Percentiles rank a stretch among this genome's conserved stretches.
Conservation (phyloP, 2,888 invertebrate genomes). For the Hofmannophila pseudospretella region DNA sequence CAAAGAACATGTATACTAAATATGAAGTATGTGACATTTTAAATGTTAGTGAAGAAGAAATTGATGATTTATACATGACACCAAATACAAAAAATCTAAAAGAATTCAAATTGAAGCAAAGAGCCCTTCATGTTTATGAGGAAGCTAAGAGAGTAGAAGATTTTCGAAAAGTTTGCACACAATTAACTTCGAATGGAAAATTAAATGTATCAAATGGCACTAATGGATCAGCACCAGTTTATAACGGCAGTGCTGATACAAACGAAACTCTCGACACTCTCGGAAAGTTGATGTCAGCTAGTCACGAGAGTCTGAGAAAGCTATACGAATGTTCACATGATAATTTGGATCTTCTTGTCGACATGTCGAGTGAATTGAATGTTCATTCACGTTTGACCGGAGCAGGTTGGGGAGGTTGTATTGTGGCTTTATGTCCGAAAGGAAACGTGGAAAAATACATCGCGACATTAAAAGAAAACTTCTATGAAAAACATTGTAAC, state of each 20-base stretch:
- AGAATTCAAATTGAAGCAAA: constrained; percentile 87
- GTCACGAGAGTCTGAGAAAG: constrained; percentile 90
- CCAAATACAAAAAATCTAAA: constrained; percentile 81
- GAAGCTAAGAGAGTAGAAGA: constrained; percentile 91
- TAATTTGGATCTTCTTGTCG: constrained; percentile 89
- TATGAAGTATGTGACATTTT: constrained; percentile 81
- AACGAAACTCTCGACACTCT: constrained; percentile 69
- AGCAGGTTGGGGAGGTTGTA: constrained; percentile 99
- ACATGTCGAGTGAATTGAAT: constrained; percentile 81
- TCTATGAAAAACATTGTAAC: constrained; percentile 79
- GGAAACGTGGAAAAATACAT: constrained; percentile 83
- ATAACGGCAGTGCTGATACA: constrained; percentile 19
- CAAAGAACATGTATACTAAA: constrained; percentile 82
- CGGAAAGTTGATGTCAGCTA: constrained; percentile 91
- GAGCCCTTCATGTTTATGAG: constrained; percentile 93
- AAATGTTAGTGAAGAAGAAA: constrained; percentile 75
- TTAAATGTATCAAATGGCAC: constrained; percentile 20
- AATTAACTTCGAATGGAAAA: constrained; percentile 37
- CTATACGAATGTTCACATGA: constrained; percentile 96
- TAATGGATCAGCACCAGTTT: constrained; percentile 26
- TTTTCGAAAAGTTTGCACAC: constrained; percentile 83
- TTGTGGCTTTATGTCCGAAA: constrained; percentile 88
- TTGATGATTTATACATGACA: constrained; percentile 70
- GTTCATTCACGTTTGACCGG: constrained; percentile 96
- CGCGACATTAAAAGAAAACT: constrained; percentile 81